Percentiles rank a stretch among this genome's conserved stretches.
These are phyloP conservation scores for Tenebrosternarchus preto DNA, from an alignment of 2,113 vertebrate genomes.

Conservation along the genomic window DNA sequence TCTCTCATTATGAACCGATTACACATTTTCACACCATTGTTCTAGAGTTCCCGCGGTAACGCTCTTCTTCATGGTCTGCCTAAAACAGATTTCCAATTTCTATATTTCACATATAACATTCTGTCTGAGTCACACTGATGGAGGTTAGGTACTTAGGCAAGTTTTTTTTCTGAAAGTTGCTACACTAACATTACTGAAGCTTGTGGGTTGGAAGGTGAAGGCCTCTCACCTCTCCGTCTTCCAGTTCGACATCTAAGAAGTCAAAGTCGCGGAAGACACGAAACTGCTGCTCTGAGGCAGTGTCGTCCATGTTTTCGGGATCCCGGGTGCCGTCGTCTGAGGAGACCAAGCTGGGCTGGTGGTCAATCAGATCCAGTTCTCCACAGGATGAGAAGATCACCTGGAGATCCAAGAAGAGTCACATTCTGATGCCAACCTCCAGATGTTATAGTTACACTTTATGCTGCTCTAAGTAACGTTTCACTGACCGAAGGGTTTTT, in stretches of 20 bases:
- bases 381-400: conserved; percentile 99
- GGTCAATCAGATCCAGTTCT: conserved; percentile 95
- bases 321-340: conserved; percentile 92
- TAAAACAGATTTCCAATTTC: neutral
- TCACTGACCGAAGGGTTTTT: conserved; percentile 96
- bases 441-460: neutral
- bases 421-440: neutral
- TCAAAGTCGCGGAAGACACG: conserved; percentile 97
- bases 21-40: no score
- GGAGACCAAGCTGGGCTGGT: conserved; percentile 89
- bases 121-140: neutral
- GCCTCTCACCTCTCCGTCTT: conserved; percentile 93
- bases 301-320: conserved; percentile 94
- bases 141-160: neutral
- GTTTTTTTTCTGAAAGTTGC: neutral
- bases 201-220: neutral
- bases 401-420: conserved; percentile 63
- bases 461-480: neutral
- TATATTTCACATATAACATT: neutral
- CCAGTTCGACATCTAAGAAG: conserved; percentile 97
- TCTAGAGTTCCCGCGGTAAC: neutral
- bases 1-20: neutral
- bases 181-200: neutral
- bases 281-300: conserved; percentile 96
- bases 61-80: neutral